Conservation (phyloP, 2,113 vertebrate genomes). For the Cephalopterus ornatus region DNA sequence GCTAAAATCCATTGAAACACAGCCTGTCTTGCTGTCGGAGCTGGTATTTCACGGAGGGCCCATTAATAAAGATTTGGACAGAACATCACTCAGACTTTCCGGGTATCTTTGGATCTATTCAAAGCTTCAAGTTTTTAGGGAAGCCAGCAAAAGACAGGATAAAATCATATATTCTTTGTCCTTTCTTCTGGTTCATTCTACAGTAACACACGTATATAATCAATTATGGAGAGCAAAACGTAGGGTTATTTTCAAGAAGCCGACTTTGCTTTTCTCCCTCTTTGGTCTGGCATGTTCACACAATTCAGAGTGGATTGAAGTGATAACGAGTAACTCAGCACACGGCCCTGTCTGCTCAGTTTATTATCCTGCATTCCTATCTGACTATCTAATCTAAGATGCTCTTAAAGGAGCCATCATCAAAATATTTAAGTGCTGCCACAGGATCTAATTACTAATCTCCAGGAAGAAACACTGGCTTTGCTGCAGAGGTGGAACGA, state of each 20-base stretch:
- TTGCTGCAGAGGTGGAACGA: not conserved
- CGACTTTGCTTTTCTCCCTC: not conserved
- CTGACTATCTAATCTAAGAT: conserved; percentile 40
- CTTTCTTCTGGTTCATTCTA: not conserved
- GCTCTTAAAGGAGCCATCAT: conserved; percentile 29
- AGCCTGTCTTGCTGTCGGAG: not conserved
- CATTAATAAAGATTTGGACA: not conserved
- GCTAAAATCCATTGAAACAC: not conserved
- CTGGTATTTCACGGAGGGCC: not conserved
- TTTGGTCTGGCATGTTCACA: not conserved
- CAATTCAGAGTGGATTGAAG: not conserved
- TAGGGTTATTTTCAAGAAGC: not conserved
- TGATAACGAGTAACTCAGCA: not conserved
- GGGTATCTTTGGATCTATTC: not conserved
- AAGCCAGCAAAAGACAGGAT: not conserved
- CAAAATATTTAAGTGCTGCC: conserved; percentile 16
- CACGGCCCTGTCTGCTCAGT: conserved; percentile 16
- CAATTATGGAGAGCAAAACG: not conserved
- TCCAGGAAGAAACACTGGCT: conserved; percentile 12
- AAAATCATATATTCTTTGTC: not conserved
- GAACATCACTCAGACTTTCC: not conserved
- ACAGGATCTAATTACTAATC: conserved; percentile 49
- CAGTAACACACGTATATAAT: not conserved
- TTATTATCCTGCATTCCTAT: conserved; percentile 43
- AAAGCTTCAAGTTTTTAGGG: not conserved